phyloP scores from a whole-genome alignment of 2,797 vertebrate genomes.

The Chrosomus eos region DNA sequence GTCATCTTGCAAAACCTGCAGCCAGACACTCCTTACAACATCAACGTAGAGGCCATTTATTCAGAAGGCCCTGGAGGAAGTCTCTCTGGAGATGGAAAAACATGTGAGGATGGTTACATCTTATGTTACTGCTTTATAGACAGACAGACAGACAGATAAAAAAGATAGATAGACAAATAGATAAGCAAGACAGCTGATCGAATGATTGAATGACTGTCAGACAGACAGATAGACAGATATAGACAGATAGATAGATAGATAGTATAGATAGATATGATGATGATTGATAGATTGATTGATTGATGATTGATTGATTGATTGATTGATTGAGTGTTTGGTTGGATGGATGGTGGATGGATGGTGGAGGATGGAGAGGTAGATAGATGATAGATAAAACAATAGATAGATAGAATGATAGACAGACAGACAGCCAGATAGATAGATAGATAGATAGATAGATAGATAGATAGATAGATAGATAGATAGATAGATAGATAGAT shows the following conservation, averaged over 20 bases:
- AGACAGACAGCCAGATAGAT: not conserved
- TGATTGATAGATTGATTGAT: rapidly evolving
- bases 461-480: too few species aligned
- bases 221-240: rapidly evolving
- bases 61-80: slow-evolving; percentile 91
- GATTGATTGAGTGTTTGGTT: too few species aligned
- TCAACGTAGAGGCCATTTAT: slow-evolving; percentile 91
- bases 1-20: slow-evolving; percentile 89
- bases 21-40: slow-evolving; percentile 92
- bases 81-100: slow-evolving; percentile 88
- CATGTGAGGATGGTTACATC: slow-evolving; percentile 77
- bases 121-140: not conserved
- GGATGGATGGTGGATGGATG: too few species aligned
- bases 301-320: too few species aligned
- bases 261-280: rapidly evolving
- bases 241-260: rapidly evolving
- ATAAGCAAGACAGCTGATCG: not conserved
- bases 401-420: not conserved
- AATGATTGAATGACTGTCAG: not conserved
- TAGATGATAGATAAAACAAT: rapidly evolving
- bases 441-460: not conserved
- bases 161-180: not conserved
- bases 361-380: too few species aligned
- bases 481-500: too few species aligned
- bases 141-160: not conserved